Conservation (phyloP, 2,888 invertebrate species). For the Pristionchus arcanus region DNA sequence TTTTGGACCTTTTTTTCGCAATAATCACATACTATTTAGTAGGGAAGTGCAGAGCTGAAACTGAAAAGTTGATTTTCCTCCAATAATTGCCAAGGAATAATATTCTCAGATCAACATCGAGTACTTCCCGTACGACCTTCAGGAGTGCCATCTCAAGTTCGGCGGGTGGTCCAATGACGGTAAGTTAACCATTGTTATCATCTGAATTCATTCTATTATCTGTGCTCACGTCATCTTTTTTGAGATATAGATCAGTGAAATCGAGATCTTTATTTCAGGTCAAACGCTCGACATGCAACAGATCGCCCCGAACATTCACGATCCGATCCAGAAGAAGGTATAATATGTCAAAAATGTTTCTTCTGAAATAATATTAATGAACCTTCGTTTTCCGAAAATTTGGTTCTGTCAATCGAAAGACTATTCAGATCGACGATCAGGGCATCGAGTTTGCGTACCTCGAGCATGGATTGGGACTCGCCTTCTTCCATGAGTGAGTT, state of each 20-base stretch:
- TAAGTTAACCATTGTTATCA: background rate
- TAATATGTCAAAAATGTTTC: too few species aligned
- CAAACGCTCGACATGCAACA: slow-evolving; percentile 69
- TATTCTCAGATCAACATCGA: slow-evolving; percentile 80
- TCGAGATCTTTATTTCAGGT: slow-evolving; percentile 52
- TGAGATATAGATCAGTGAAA: background rate
- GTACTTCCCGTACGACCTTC: slow-evolving; percentile 77
- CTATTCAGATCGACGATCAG: slow-evolving; percentile 56
- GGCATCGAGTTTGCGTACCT: slow-evolving; percentile 67
- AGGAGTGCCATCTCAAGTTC: slow-evolving; percentile 70
- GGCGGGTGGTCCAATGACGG: slow-evolving; percentile 94
- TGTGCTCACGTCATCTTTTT: background rate
- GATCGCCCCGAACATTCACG: slow-evolving; percentile 66
- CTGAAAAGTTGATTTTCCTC: too few species aligned
- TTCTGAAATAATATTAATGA: too few species aligned
- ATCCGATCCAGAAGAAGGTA: slow-evolving; percentile 55
- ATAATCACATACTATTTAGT: too few species aligned
- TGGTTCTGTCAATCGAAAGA: background rate
- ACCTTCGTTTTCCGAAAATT: too few species aligned
- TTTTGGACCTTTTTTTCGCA: too few species aligned
- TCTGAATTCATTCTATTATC: background rate
- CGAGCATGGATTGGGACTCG: slow-evolving; percentile 68
- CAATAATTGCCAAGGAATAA: too few species aligned
- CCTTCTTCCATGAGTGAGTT: slow-evolving; percentile 69
- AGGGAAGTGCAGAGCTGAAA: too few species aligned